phyloP scores from a whole-genome alignment of 2,113 vertebrate genomes.

The Mus spicilegus region DNA sequence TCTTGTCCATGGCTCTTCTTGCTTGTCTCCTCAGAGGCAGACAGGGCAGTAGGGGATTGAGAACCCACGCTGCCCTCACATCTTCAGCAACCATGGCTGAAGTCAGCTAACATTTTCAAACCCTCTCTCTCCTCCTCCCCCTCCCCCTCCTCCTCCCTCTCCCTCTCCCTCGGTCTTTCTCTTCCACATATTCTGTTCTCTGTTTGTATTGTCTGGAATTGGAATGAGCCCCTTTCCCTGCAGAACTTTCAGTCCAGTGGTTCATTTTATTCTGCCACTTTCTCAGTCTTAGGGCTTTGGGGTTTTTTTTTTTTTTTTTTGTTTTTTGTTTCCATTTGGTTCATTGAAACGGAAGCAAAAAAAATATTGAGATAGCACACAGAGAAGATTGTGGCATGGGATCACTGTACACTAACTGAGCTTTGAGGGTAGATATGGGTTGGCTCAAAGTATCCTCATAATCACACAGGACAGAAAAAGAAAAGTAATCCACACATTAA shows the following conservation, averaged over 20 bases:
- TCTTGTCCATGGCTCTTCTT: not conserved
- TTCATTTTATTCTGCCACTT: not conserved
- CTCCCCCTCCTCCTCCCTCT: too few relatives aligned
- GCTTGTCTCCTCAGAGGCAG: not conserved
- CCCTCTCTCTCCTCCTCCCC: accelerated
- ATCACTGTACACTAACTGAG: not conserved
- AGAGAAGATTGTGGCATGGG: not conserved
- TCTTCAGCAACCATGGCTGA: not conserved
- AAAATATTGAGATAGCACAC: not conserved
- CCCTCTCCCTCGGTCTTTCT: not conserved
- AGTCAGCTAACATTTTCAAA: not conserved
- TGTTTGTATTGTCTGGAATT: not conserved
- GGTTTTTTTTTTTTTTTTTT: too few relatives aligned
- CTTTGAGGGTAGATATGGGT: not conserved
- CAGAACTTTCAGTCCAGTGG: not conserved
- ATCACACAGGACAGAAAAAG: not conserved
- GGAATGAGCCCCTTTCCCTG: not conserved
- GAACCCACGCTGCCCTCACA: not conserved
- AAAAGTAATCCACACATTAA: not conserved
- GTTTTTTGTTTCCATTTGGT: conserved; percentile 6
- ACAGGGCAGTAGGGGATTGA: not conserved
- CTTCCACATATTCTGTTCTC: not conserved
- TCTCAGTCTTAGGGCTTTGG: not conserved
- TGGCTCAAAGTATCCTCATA: not conserved
- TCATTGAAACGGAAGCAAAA: conserved; percentile 33